A percentile compares a stretch with the other conserved stretches of the same genome.
phyloP scores from a whole-genome alignment of 2,113 vertebrate genomes.

The Chaetorhynchus papuensis region DNA sequence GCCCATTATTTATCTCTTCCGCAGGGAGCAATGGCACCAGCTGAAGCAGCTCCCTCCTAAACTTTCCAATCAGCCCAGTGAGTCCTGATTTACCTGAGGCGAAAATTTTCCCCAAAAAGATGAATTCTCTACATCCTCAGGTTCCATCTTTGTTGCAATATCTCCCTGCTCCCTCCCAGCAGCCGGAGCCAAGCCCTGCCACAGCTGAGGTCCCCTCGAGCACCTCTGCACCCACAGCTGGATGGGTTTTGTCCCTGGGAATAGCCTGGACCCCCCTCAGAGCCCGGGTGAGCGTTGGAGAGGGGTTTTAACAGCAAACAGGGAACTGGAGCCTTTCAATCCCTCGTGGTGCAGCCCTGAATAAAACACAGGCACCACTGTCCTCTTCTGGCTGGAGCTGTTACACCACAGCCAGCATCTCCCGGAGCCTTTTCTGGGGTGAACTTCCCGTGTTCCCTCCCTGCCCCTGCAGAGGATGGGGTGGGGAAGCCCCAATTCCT shows the following conservation, averaged over 20 bases:
- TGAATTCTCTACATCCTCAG: fast-evolving
- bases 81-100: not conserved
- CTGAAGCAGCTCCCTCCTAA: not conserved
- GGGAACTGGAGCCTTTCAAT: not conserved
- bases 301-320: not conserved
- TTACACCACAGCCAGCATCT: fast-evolving
- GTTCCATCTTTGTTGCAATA: fast-evolving
- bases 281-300: fast-evolving
- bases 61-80: not conserved
- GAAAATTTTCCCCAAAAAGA: not conserved
- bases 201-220: fast-evolving
- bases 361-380: not conserved
- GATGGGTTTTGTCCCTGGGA: not conserved
- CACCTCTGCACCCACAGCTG: not conserved
- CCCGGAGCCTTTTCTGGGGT: not conserved
- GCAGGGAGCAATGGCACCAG: not conserved
- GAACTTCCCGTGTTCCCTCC: fast-evolving
- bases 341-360: fast-evolving
- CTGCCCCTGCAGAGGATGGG: not conserved
- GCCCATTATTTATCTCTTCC: not conserved
- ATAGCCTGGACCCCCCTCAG: fast-evolving
- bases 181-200: not conserved
- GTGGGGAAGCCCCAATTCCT: fast-evolving
- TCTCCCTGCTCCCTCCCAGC: not conserved
- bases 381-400: slow-evolving; percentile 12